Conservation (phyloP, 2,113 vertebrate species). For the Setophaga coronata region DNA sequence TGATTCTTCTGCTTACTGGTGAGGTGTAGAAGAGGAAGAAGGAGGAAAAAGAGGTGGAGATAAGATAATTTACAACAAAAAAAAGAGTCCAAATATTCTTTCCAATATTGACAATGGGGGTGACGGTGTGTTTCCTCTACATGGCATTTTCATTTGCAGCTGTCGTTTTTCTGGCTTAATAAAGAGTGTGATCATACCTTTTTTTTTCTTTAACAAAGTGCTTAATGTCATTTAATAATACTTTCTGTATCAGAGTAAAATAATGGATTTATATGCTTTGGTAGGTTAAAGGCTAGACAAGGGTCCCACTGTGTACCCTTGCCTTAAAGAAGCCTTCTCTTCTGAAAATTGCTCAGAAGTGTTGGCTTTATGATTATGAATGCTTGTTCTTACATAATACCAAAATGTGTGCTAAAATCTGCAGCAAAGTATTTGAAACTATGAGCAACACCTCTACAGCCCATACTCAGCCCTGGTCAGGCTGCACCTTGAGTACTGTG, state of each 20-base stretch:
- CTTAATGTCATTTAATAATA: not conserved
- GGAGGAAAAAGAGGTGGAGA: not conserved
- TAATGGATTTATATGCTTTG: not conserved
- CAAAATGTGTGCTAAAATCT: not conserved
- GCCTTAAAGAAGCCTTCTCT: not conserved
- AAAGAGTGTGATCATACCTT: not conserved
- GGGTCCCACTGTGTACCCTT: not conserved
- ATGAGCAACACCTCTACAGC: not conserved
- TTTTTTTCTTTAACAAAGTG: not conserved
- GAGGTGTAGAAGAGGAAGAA: not conserved
- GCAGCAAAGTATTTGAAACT: not conserved
- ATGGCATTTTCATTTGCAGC: not conserved
- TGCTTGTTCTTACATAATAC: not conserved
- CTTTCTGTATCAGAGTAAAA: not conserved
- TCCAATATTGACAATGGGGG: not conserved
- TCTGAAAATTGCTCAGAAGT: not conserved
- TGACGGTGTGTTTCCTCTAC: not conserved
- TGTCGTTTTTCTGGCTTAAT: not conserved
- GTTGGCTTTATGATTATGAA: not conserved
- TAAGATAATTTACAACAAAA: not conserved
- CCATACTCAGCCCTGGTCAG: not conserved
- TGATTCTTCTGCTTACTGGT: not conserved
- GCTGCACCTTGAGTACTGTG: not conserved
- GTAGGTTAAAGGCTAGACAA: not conserved
- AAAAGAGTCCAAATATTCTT: not conserved